Evolutionary conservation across 2,888 invertebrate species (phyloP), one percentile per base, ranked within the genome.

Genomic region (Halocaridina rubra): DNA sequence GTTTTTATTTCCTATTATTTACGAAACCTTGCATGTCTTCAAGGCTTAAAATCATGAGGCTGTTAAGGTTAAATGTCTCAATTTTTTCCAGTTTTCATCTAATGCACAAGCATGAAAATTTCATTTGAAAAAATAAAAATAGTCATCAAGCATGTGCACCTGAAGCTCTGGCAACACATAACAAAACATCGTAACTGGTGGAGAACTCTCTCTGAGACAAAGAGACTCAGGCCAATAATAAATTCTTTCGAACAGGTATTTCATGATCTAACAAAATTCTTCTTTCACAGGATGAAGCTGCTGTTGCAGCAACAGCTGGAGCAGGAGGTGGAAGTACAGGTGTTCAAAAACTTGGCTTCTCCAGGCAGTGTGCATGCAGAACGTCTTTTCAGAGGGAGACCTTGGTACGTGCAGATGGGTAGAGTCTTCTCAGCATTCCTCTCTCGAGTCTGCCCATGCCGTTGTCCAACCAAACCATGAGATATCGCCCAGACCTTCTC

Each of bases 401-500:
- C 82, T 10, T 82, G 82, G 82, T 82, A 82, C 69, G 82, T 71
- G 27, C 77, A 82, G 77, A 82, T 82, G 82, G 82, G 82, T 2
- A 30, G 82, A 8, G 77, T 82, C 22, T 82, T 82, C 69, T 30
- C 82, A 30, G 27, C 77, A 32, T 77, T 82, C 39, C 76, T 82
- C 57, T 76, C 82, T 19, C 82, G 82, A 16, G 71, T 82, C 82
- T 82, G 82, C 29, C 82, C 82, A 3, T 82, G 82, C 22, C 82
- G 82, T 3, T 82, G 82, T 57, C 82, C 82, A 7, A 82, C 82
- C 59, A 82, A 82, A 30, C 82, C 82, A 77, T 82, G 82, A 82
- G 71, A 76, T 27, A 16, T 76, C 30, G 77, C 57, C 71, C 57
- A 69, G 53, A 57, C 82, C 71, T 24, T 71, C 39, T 77, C 77